Base-by-base conservation (phyloP, 2,888 invertebrate genomes). In the Pachymerium ferrugineum region DNA sequence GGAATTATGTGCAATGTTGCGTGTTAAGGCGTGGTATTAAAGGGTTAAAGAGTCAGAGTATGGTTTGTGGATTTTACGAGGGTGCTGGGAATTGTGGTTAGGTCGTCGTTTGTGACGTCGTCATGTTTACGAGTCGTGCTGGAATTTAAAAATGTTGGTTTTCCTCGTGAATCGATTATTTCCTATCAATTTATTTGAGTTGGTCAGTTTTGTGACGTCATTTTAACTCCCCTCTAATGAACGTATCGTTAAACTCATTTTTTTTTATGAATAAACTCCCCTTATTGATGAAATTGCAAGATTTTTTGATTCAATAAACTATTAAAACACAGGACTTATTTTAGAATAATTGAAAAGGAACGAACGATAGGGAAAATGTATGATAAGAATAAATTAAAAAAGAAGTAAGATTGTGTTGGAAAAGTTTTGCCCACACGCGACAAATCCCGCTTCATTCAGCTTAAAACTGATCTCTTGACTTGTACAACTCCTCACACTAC, bases 61-160 rank as follows among this genome's bases (percentile, higher is more conserved):
- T 47, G 47, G 47, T 38, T 47, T 47, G 47, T 47, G 47, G 47
- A 47, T 47, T 47, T 47, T 47, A 47, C 22, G 47, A 19, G 47
- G 47, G 47, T 10, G 10, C 22, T 47, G 47, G 47, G 47, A 47
- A 19, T 47, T 19, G 47, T 22, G 22, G 16, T 47, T 22, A 47
- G 47, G 19, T 47, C 33, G 47, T 19, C 22, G 47, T 19, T 12
- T 22, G 10, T 47, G 47, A 47, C 47, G 47, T 47, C 47, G n/a
- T n/a, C n/a, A n/a, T n/a, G n/a, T n/a, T n/a, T n/a, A 47, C 19
- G 22, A 19, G 6, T 8, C 16, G 14, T n/a, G n/a, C 38, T 38
- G 38, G 38, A 14, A 33, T n/a, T n/a, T n/a, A 38, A 38, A 38
- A 38, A 16, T 38, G 38, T 38, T 38, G 12, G 16, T 8, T 14